Evolutionary conservation across 2,113 vertebrate species (phyloP).

Genomic region (Suncus etruscus): DNA sequence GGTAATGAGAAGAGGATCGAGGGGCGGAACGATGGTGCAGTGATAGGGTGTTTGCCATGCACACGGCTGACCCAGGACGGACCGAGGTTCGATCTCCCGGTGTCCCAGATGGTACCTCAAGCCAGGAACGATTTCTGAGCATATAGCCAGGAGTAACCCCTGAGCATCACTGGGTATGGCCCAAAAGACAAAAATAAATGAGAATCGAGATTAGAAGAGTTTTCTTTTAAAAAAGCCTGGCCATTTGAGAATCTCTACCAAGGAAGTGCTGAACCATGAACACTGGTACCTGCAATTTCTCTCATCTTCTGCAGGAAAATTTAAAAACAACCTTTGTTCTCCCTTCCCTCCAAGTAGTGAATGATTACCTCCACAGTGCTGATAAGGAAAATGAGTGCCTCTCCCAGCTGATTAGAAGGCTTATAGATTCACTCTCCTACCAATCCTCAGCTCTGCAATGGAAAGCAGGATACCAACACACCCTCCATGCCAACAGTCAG

Average conservation of each 20-base stretch:
- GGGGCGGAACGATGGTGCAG: no score
- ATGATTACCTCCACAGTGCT: constrained; percentile 47
- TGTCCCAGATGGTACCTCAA: no score
- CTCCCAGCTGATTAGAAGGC: constrained; percentile 1
- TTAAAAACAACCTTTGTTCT: constrained; percentile 60
- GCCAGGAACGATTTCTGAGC: no score
- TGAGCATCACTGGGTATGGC: no score
- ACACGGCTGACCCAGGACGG: no score
- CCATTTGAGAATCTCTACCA: constrained; percentile 34
- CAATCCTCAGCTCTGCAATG: neutral
- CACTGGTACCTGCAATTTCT: constrained; percentile 16
- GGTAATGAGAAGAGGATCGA: constrained; percentile 26
- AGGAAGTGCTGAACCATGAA: constrained; percentile 59
- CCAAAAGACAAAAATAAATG: no score
- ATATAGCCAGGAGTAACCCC: no score
- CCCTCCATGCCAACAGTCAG: neutral
- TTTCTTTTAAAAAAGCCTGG: neutral
- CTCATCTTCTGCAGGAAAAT: constrained; percentile 61
- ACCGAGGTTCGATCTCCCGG: no score
- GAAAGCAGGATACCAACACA: neutral
- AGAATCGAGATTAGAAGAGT: neutral
- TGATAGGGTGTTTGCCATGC: no score
- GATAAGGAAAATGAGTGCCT: constrained; percentile 4
- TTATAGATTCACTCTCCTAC: neutral
- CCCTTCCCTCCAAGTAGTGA: constrained; percentile 46